A percentile compares a stretch with the other conserved stretches of the same genome.
Conservation (phyloP, 2,797 vertebrate genomes). For the Myripristis jacobus region DNA sequence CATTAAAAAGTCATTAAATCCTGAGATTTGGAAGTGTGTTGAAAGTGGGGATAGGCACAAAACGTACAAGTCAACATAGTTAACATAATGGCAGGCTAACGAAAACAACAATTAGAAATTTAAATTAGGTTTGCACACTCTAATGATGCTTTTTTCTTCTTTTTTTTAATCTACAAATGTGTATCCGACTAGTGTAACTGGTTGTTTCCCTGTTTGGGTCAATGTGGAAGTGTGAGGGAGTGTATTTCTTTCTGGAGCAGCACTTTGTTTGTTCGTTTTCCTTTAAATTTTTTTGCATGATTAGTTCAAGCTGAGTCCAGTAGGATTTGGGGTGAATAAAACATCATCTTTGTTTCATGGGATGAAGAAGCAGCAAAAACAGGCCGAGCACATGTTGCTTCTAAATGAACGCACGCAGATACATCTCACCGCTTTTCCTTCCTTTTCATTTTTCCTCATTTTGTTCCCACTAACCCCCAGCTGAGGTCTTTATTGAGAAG, state of each 20-base stretch:
- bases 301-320: conserved; percentile 52
- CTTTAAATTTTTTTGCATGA: conserved; percentile 3
- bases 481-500: conserved; percentile 70
- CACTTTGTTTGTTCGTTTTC: conserved; percentile 52
- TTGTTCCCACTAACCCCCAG: conserved; percentile 51
- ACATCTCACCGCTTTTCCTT: neutral
- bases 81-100: conserved; percentile 33
- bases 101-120: conserved; percentile 39
- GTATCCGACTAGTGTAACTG: too few relatives aligned
- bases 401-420: conserved; percentile 40
- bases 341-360: neutral
- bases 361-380: conserved; percentile 53
- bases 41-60: neutral
- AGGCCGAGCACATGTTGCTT: conserved; percentile 59
- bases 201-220: conserved; percentile 14
- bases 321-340: neutral
- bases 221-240: conserved; percentile 24
- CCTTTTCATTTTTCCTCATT: conserved; percentile 7
- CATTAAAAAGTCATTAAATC: conserved; percentile 27
- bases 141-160: too few relatives aligned
- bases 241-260: conserved; percentile 21
- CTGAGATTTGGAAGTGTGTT: conserved; percentile 13
- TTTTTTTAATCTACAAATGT: too few relatives aligned
- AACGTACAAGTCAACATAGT: conserved; percentile 5
- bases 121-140: conserved; percentile 35